Base-by-base conservation (phyloP, 64 coral and sea anemone genomes). In the Porites australiensis region DNA sequence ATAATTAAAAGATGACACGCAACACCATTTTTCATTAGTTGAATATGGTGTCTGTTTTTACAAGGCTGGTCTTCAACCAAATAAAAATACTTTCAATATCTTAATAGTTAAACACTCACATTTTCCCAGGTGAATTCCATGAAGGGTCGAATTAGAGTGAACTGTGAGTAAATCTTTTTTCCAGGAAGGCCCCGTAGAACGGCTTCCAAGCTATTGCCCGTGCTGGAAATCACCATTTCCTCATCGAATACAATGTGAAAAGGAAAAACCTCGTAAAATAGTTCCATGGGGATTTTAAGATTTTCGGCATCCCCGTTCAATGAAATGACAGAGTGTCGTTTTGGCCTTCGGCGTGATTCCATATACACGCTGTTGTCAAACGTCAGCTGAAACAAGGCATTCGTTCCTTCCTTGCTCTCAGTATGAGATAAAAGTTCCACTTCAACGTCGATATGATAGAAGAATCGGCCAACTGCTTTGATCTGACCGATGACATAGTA, bases 231-330 rank as follows among this genome's bases (percentile, higher is more conserved):
- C 11, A 82, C 45, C 95, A 98, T 88, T 0, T 92, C 68, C 61
- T 90, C 69, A 45, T 98, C 95, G 54, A 93, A 98, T 0, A 98
- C 92, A 88, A 98, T 94, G 49, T 98, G 95, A 88, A 98, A 98
- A 13, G 95, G 95, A 63, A 98, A 98, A 75, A 98, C 95, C 83
- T 94, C 95, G 44, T 98, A 98, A 8, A 98, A 98, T 2, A 98
- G 88, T 15, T 94, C 95, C 88, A 98, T 94, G 74, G 86, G 92
- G 57, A 98, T 98, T 50, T 94, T 98, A 1, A 91, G 70, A 64
- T 91, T 94, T 49, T 80, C 92, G 12, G 83, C 46, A 48, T 98
- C 95, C 13, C 91, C 89, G 45, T 78, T 82, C 8, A 98, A 83
- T n/a, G 95, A 98, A 57, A 98, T 86, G 0, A 98, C 92, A 2